Percentiles rank a stretch among this genome's conserved stretches.
phyloP scores from a whole-genome alignment of 2,888 invertebrate genomes.

The Drosophila siamana region DNA sequence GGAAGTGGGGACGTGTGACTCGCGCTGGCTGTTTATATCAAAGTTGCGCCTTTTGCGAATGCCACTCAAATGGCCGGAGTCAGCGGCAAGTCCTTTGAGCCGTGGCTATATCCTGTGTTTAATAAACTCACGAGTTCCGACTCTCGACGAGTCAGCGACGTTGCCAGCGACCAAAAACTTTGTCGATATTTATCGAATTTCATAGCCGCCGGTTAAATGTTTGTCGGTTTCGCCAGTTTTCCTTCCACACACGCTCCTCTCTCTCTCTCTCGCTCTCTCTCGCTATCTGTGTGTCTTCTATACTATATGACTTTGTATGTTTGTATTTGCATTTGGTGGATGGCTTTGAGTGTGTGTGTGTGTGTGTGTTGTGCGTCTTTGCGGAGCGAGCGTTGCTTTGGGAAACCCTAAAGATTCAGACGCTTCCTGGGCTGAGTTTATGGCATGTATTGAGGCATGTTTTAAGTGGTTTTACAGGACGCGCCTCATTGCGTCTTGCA shows the following conservation, averaged over 20 bases:
- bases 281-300: too few relatives aligned
- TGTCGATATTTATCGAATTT: constrained; percentile 81
- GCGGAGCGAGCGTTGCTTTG: constrained; percentile 34
- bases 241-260: not conserved
- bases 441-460: constrained; percentile 83
- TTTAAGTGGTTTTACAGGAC: constrained; percentile 84
- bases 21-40: constrained; percentile 73
- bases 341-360: constrained; percentile 13
- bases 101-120: constrained; percentile 70
- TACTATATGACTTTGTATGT: constrained; percentile 15
- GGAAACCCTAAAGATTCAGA: constrained; percentile 35
- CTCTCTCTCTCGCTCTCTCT: constrained; percentile 5
- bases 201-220: constrained; percentile 78
- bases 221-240: constrained; percentile 64
- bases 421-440: constrained; percentile 71
- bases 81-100: constrained; percentile 22
- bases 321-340: constrained; percentile 31
- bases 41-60: constrained; percentile 63
- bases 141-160: constrained; percentile 26
- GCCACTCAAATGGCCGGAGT: constrained; percentile 47
- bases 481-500: constrained; percentile 83
- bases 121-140: constrained; percentile 64
- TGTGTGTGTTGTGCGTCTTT: too few relatives aligned
- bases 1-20: constrained; percentile 2
- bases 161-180: constrained; percentile 59